Base-by-base conservation (phyloP, 2,797 vertebrate species). In the Miichthys miiuy region DNA sequence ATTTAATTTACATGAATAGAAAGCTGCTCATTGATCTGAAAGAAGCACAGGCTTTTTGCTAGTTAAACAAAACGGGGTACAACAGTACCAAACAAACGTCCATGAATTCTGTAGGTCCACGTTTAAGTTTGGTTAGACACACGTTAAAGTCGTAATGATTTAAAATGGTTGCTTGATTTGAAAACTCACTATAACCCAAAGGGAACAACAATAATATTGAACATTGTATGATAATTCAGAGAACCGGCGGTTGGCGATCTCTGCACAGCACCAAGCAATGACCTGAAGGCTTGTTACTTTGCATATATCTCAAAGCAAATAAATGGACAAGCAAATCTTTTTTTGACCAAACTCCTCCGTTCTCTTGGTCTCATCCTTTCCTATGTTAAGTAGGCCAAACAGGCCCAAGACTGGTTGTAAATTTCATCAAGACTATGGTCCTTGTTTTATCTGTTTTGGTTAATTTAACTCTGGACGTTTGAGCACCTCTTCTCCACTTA, bases 161-260 rank as follows among this genome's bases (percentile, higher is more conserved):
- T 74, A 8, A 12, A 17, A 13, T 27, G 21, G n/a, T 68, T 72
- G 25, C 3, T 57, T 14, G 2, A 56, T 42, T 52, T 56, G 9
- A 76, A 57, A 55, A 50, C 18, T 71, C 60, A 57, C 56, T 14
- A 13, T 25, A 23, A 67, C 44, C 44, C 12, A 51, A 25, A 60
- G 69, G 34, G 30, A 72, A 66, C 34, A 79, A 27, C 42, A 12
- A 21, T 20, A n/a, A 48, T 46, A 54, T 77, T 68, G 23, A 50
- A 60, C 3, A 34, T 23, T 12, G 20, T 12, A 61, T 50, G 57
- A 25, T 70, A 74, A 61, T n/a, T 52, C 38, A 27, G 30, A 54
- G 41, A 61, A 63, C 72, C 77, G 76, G 55, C 68, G 57, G 66
- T 61, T 82, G 70, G 50, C 52, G 46, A 64, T 72, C 48, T 72